Conservation (phyloP, 2,797 vertebrate species). For the Calcarius lapponicus region DNA sequence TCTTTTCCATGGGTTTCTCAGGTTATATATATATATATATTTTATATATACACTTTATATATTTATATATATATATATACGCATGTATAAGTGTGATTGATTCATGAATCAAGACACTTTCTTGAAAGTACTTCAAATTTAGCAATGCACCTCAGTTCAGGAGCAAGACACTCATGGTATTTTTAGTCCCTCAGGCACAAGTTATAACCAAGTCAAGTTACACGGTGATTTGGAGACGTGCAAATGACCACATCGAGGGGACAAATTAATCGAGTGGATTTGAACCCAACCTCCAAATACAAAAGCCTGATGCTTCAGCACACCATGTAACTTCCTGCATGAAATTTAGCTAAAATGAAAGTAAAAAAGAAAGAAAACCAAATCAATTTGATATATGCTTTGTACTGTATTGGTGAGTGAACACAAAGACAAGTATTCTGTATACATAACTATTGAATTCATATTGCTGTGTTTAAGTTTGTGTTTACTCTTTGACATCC, state of each 20-base stretch:
- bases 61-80: no score
- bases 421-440: not conserved
- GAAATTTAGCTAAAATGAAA: slow-evolving; percentile 27
- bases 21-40: no score
- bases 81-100: not conserved
- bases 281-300: slow-evolving; percentile 59
- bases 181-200: slow-evolving; percentile 20
- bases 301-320: slow-evolving; percentile 15
- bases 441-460: not conserved
- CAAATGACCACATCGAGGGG: slow-evolving; percentile 64
- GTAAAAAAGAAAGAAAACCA: slow-evolving; percentile 26
- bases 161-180: not conserved
- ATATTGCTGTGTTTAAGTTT: slow-evolving; percentile 31
- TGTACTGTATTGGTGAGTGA: not conserved
- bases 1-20: slow-evolving; percentile 32
- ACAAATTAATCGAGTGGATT: slow-evolving; percentile 59
- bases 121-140: slow-evolving; percentile 12
- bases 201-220: slow-evolving; percentile 50
- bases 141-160: slow-evolving; percentile 10
- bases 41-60: no score
- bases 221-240: slow-evolving; percentile 57
- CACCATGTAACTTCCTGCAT: slow-evolving; percentile 51
- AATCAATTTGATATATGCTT: slow-evolving; percentile 6
- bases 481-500: slow-evolving; percentile 47
- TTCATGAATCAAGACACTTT: slow-evolving; percentile 23